Conservation (phyloP, 2,888 invertebrate genomes). For the Orthosia incerta region DNA sequence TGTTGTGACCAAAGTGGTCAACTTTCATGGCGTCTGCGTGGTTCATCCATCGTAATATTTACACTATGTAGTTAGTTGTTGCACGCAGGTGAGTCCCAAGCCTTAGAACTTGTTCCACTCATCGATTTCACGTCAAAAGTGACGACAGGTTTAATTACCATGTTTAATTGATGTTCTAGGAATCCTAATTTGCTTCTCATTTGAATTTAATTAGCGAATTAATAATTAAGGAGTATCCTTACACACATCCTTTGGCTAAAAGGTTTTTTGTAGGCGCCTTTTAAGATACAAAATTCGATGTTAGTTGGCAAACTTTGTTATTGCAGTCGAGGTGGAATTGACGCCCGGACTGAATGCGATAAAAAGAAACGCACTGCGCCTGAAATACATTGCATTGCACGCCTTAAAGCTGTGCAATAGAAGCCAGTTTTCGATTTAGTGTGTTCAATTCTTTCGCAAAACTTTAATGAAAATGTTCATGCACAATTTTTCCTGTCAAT, state of each 20-base stretch:
- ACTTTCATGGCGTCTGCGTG: too few species aligned
- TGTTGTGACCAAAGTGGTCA: slow-evolving; percentile 2
- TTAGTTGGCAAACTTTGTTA: too few species aligned
- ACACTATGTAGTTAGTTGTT: slow-evolving; percentile 28
- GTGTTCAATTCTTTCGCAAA: neutral
- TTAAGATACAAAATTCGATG: too few species aligned
- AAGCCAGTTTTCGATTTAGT: too few species aligned
- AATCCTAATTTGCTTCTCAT: slow-evolving; percentile 31
- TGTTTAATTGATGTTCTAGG: slow-evolving; percentile 45
- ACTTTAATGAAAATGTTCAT: neutral
- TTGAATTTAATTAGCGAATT: slow-evolving; percentile 48
- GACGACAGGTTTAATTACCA: slow-evolving; percentile 48
- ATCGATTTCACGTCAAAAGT: slow-evolving; percentile 34
- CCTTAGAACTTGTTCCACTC: slow-evolving; percentile 51
- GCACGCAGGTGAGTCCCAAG: slow-evolving; percentile 17
- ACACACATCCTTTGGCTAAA: slow-evolving; percentile 17
- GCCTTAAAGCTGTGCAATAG: too few species aligned
- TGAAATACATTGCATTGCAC: too few species aligned
- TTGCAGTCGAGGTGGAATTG: too few species aligned
- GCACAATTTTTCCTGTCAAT: slow-evolving; percentile 14
- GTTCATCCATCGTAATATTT: slow-evolving; percentile 36
- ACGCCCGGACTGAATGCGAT: too few species aligned
- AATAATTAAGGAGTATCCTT: slow-evolving; percentile 14
- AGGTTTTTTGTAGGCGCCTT: neutral
- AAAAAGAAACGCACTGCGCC: too few species aligned